phyloP scores from a whole-genome alignment of 2,797 vertebrate genomes.

The Syngnathus acus region DNA sequence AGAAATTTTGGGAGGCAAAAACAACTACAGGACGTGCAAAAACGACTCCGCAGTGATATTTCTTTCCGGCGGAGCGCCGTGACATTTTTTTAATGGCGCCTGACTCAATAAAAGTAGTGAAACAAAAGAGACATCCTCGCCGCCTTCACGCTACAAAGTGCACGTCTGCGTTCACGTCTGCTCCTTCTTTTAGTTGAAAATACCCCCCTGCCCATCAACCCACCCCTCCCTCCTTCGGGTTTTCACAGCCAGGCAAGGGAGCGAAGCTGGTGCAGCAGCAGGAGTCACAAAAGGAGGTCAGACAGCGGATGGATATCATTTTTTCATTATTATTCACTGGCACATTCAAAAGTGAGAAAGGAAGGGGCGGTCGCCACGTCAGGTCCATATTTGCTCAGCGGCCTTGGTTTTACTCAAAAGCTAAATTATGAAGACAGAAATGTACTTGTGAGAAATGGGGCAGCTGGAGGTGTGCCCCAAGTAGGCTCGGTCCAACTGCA shows the following conservation, averaged over 20 bases:
- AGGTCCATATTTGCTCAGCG: background rate
- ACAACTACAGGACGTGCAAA: too few relatives aligned
- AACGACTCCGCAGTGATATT: background rate
- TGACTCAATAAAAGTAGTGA: too few relatives aligned
- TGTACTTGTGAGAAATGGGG: background rate
- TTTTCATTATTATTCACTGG: slow-evolving; percentile 26
- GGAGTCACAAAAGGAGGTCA: slow-evolving; percentile 49
- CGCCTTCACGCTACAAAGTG: background rate
- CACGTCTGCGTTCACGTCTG: slow-evolving; percentile 20
- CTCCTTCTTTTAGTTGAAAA: slow-evolving; percentile 26
- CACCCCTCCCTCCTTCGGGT: slow-evolving; percentile 22
- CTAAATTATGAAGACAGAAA: background rate
- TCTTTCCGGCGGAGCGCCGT: background rate
- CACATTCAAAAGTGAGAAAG: slow-evolving; percentile 19
- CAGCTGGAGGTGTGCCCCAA: background rate
- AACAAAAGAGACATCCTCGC: background rate
- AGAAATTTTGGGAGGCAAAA: too few relatives aligned
- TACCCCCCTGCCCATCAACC: slow-evolving; percentile 10
- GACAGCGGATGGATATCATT: slow-evolving; percentile 27
- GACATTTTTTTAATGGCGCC: background rate
- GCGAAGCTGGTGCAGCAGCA: slow-evolving; percentile 9
- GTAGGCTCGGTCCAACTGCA: background rate
- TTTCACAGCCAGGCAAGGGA: slow-evolving; percentile 26
- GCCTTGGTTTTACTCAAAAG: background rate
- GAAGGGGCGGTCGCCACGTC: background rate